A percentile compares a stretch with the other conserved stretches of the same genome.
These are phyloP conservation scores for Meda fulgida DNA, from an alignment of 2,797 vertebrate species.

Conservation along the genomic window DNA sequence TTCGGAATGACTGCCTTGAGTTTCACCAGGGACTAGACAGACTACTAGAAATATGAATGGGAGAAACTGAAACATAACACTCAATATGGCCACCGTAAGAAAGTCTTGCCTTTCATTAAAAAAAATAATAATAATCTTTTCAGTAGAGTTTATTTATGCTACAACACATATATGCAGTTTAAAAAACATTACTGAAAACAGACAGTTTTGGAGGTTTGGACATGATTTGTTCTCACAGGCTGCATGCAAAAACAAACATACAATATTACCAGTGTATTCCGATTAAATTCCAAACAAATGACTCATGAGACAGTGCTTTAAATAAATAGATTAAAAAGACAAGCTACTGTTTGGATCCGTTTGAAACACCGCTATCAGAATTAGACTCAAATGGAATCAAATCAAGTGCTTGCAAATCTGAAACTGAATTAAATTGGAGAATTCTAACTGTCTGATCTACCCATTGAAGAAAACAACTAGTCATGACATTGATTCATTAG, in stretches of 20 bases:
- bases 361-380: not conserved
- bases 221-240: not conserved
- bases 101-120: not conserved
- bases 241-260: not conserved
- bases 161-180: not conserved
- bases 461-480: not conserved
- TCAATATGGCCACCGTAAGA: not conserved
- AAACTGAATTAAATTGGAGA: not conserved
- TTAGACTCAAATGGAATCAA: not conserved
- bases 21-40: not conserved
- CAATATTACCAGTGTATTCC: not conserved
- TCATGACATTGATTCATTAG: not conserved
- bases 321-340: not conserved
- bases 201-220: not conserved
- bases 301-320: not conserved
- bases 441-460: not conserved
- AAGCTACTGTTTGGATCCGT: not conserved
- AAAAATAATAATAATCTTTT: not conserved
- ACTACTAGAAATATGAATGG: not conserved
- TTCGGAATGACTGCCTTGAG: slow-evolving; percentile 1
- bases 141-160: not conserved
- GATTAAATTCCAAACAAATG: not conserved
- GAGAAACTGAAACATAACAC: not conserved
- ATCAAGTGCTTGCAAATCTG: slow-evolving; percentile 1
- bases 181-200: not conserved